A percentile compares a stretch with the other conserved stretches of the same genome.
These are phyloP conservation scores for Grus americana DNA, from an alignment of 2,113 vertebrate species.

Conservation along the genomic window DNA sequence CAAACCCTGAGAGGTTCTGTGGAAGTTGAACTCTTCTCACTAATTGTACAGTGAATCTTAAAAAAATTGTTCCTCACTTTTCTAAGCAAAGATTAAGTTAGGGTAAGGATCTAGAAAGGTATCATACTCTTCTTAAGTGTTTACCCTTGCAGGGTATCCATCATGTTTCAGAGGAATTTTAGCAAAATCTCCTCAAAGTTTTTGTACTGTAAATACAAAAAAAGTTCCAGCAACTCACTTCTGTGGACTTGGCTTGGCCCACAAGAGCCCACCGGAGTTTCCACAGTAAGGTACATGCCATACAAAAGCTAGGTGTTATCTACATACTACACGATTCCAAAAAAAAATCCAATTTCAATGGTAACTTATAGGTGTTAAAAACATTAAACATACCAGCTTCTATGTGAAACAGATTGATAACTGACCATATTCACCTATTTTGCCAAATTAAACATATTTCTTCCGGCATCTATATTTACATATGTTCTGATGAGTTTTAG, in stretches of 20 bases:
- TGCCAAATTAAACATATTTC: neutral
- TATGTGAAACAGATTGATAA: neutral
- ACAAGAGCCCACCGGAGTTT: neutral
- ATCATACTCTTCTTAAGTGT: neutral
- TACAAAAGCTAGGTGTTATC: neutral
- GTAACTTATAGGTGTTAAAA: neutral
- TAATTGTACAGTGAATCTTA: neutral
- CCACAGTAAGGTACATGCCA: neutral
- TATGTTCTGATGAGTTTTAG: neutral
- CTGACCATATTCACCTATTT: neutral
- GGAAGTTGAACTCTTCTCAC: neutral
- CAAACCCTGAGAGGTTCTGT: neutral
- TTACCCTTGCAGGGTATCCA: neutral
- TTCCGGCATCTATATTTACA: neutral
- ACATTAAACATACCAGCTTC: neutral
- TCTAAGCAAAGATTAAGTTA: neutral
- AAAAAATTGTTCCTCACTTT: neutral
- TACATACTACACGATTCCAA: neutral
- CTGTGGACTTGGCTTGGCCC: neutral
- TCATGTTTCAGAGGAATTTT: neutral
- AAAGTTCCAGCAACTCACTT: neutral
- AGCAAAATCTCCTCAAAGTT: neutral
- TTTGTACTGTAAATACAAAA: neutral
- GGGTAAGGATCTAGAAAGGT: neutral
- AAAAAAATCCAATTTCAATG: neutral